Conservation (phyloP, 2,888 invertebrate genomes). For the Theristus sp. region DNA sequence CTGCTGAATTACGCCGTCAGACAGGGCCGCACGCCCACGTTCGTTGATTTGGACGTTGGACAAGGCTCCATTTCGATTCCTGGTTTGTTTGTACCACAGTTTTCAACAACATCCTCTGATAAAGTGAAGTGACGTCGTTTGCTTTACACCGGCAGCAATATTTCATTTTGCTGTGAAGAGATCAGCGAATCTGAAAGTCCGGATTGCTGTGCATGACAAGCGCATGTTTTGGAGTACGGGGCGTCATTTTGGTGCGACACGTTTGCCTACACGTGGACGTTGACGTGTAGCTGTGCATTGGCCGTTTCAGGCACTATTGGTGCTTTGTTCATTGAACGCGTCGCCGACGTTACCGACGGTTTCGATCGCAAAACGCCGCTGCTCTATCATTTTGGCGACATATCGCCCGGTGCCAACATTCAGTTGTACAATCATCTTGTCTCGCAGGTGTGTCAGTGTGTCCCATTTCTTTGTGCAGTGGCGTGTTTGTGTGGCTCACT, state of each 20-base stretch:
- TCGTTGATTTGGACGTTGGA: slow-evolving; percentile 84
- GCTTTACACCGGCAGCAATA: too few relatives aligned
- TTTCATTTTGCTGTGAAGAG: too few relatives aligned
- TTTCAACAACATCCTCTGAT: too few relatives aligned
- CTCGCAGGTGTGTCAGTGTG: slow-evolving; percentile 44
- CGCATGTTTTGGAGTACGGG: too few relatives aligned
- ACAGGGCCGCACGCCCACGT: slow-evolving; percentile 54
- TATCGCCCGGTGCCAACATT: slow-evolving; percentile 51
- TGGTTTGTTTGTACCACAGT: too few relatives aligned
- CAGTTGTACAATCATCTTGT: slow-evolving; percentile 65
- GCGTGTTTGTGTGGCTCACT: slow-evolving; percentile 57
- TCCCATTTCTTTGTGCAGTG: too few relatives aligned
- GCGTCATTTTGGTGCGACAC: too few relatives aligned
- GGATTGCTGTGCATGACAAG: too few relatives aligned
- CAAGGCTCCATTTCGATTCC: slow-evolving; percentile 38
- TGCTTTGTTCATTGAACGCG: slow-evolving; percentile 55
- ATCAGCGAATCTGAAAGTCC: too few relatives aligned
- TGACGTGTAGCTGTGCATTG: too few relatives aligned
- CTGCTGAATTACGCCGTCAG: slow-evolving; percentile 85
- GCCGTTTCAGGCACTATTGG: slow-evolving; percentile 16
- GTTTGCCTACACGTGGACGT: too few relatives aligned
- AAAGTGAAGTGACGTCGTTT: too few relatives aligned
- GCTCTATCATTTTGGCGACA: slow-evolving; percentile 81
- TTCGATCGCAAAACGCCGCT: slow-evolving; percentile 73
- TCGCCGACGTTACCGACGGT: slow-evolving; percentile 80